phyloP scores from a whole-genome alignment of 2,888 invertebrate species.

The Spodoptera exigua region DNA sequence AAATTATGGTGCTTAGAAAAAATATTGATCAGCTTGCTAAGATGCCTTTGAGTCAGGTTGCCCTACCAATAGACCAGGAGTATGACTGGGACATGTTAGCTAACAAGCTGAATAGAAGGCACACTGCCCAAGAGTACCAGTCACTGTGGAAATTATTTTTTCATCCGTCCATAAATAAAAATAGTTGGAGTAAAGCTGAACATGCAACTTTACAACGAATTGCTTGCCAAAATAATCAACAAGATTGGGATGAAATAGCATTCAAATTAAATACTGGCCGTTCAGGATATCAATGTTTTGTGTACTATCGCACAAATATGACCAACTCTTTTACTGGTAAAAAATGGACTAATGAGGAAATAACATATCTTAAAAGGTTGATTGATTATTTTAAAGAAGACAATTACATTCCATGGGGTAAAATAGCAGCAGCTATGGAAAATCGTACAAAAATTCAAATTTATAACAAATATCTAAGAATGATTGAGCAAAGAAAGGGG shows the following conservation, averaged over 20 bases:
- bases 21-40: conserved; percentile 64
- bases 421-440: conserved; percentile 90
- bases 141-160: conserved; percentile 92
- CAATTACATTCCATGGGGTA: conserved; percentile 93
- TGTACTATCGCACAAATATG: conserved; percentile 90
- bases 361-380: conserved; percentile 90
- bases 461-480: conserved; percentile 88
- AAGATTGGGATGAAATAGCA: conserved; percentile 92
- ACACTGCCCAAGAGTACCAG: conserved; percentile 90
- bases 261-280: conserved; percentile 87
- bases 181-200: conserved; percentile 73
- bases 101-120: conserved; percentile 84
- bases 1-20: conserved; percentile 60
- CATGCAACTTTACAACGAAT: conserved; percentile 69
- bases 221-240: conserved; percentile 75
- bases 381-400: conserved; percentile 91
- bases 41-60: conserved; percentile 68
- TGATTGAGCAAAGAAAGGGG: conserved; percentile 86
- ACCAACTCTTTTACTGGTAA: conserved; percentile 67
- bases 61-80: conserved; percentile 75
- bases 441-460: conserved; percentile 91
- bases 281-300: conserved; percentile 92
- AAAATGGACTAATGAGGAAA: conserved; percentile 92
- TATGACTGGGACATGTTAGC: conserved; percentile 90
- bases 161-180: conserved; percentile 91